Evolutionary conservation across 2,888 invertebrate genomes (phyloP).

Genomic region (Nomada hirtipes): DNA sequence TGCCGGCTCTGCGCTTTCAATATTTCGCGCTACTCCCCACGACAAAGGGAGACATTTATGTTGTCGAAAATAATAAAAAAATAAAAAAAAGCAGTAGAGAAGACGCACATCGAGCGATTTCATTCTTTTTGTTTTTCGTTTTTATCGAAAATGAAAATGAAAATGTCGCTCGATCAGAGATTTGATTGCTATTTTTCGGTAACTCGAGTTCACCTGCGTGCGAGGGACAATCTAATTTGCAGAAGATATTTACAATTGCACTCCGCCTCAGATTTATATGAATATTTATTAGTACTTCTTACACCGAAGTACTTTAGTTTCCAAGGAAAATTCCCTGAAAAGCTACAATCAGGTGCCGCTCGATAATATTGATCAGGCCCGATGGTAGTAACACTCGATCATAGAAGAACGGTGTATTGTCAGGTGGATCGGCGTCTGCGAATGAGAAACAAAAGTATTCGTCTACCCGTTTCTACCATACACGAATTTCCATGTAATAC

Average conservation of each 20-base stretch:
- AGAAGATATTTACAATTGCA: background rate
- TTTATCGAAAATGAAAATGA: background rate
- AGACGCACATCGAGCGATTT: background rate
- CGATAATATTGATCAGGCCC: slow-evolving; percentile 29
- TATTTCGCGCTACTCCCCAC: background rate
- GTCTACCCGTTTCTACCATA: slow-evolving; percentile 1
- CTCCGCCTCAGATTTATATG: background rate
- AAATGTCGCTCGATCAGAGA: background rate
- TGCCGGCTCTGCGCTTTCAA: background rate
- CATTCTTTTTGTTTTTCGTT: background rate
- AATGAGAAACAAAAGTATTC: slow-evolving; percentile 46
- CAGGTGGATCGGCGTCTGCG: background rate
- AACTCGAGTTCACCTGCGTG: too few relatives aligned
- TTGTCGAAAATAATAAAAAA: background rate
- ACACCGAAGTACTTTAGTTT: too few relatives aligned
- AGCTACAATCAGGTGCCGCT: slow-evolving; percentile 10
- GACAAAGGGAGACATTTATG: background rate
- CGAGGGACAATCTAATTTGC: too few relatives aligned
- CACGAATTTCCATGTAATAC: slow-evolving; percentile 20
- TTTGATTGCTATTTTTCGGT: background rate
- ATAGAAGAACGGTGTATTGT: background rate
- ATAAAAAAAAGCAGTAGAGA: background rate
- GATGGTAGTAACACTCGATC: background rate
- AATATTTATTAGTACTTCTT: background rate
- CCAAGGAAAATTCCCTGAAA: slow-evolving; percentile 21